Conservation (phyloP, 2,888 invertebrate genomes). For the Ochropleura leucogaster region DNA sequence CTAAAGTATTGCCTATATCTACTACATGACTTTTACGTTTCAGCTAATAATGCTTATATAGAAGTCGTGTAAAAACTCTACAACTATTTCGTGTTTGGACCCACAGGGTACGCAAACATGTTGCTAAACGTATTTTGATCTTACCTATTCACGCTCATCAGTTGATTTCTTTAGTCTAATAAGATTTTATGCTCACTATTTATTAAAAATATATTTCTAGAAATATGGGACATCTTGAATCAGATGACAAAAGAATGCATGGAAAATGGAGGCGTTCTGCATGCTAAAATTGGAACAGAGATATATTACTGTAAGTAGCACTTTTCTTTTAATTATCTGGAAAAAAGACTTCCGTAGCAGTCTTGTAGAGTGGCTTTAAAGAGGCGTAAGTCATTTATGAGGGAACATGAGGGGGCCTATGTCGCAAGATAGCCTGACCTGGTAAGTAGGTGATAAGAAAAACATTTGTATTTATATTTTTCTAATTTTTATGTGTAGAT, state of each 20-base stretch:
- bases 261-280: conserved; percentile 42
- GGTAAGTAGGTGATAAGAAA: too few relatives aligned
- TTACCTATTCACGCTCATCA: background rate
- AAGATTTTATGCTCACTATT: too few relatives aligned
- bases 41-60: too few relatives aligned
- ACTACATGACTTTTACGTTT: too few relatives aligned
- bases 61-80: too few relatives aligned
- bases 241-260: conserved; percentile 38
- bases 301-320: conserved; percentile 47
- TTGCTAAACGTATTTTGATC: background rate
- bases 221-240: conserved; percentile 45
- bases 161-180: too few relatives aligned
- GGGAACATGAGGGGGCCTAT: too few relatives aligned
- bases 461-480: too few relatives aligned
- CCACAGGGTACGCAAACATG: background rate
- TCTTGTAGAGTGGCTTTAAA: background rate
- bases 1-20: too few relatives aligned
- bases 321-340: background rate
- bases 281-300: conserved; percentile 42
- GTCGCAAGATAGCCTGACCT: too few relatives aligned
- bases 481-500: too few relatives aligned
- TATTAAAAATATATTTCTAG: conserved; percentile 14
- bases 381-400: background rate
- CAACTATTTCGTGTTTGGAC: background rate
- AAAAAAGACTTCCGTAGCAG: background rate